Evolutionary conservation across 2,888 invertebrate species (phyloP).

Genomic region (Trissonchulus sp.): DNA sequence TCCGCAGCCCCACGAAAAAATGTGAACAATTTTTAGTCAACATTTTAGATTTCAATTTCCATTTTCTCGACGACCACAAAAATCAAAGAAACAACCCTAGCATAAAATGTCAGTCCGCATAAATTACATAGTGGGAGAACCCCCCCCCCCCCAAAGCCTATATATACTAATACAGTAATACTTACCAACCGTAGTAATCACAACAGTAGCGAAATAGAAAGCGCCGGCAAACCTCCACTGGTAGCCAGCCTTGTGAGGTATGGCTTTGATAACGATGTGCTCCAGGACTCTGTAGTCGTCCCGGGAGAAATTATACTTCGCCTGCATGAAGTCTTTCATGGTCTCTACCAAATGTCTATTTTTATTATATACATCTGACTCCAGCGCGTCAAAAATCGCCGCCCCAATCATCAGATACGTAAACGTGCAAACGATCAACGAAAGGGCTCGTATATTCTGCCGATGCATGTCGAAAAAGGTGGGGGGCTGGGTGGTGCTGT

Average conservation of each 20-base stretch:
- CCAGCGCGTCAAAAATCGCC: constrained; percentile 92
- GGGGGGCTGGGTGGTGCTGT: not conserved
- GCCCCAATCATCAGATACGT: constrained; percentile 97
- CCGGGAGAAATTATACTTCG: constrained; percentile 84
- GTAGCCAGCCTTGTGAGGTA: constrained; percentile 92
- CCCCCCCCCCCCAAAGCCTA: too few relatives aligned
- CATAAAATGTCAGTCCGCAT: too few relatives aligned
- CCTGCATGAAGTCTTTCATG: constrained; percentile 62
- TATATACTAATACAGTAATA: too few relatives aligned
- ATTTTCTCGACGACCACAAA: too few relatives aligned
- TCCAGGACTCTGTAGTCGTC: constrained; percentile 76
- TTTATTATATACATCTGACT: constrained; percentile 79
- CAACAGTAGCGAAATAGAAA: constrained; percentile 95
- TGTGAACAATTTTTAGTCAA: too few relatives aligned
- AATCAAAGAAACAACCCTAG: too few relatives aligned
- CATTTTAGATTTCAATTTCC: too few relatives aligned
- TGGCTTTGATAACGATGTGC: constrained; percentile 85
- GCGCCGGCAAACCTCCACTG: constrained; percentile 99
- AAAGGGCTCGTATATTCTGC: constrained; percentile 92
- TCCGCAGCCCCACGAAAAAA: too few relatives aligned
- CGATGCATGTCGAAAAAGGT: constrained; percentile 67
- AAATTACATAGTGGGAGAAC: too few relatives aligned
- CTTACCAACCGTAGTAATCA: constrained; percentile 89
- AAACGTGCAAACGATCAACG: constrained; percentile 92
- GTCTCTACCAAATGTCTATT: constrained; percentile 49